phyloP scores from a whole-genome alignment of 2,113 vertebrate species.

The Butastur rufipennis region DNA sequence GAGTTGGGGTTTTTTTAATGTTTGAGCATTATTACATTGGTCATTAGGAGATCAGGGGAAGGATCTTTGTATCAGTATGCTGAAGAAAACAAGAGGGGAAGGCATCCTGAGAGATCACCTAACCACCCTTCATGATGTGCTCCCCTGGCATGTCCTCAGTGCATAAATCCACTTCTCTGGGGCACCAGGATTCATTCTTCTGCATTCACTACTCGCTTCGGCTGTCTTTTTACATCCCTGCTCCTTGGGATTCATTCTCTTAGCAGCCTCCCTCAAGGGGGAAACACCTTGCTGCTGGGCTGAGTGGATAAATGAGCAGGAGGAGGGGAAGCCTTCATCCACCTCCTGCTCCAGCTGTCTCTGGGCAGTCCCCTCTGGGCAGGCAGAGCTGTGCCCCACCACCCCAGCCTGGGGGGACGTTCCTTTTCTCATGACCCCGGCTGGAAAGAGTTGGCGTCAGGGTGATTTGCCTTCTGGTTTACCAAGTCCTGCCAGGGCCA shows the following conservation, averaged over 20 bases:
- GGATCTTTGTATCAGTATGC: background rate
- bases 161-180: background rate
- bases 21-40: background rate
- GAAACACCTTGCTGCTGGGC: background rate
- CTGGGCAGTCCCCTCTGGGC: background rate
- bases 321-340: background rate
- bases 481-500: background rate
- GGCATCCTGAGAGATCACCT: background rate
- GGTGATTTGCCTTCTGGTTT: background rate
- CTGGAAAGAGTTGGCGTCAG: background rate
- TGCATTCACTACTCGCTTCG: background rate
- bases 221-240: background rate
- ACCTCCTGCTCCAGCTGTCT: background rate
- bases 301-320: background rate
- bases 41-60: background rate
- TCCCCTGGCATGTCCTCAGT: background rate
- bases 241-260: background rate
- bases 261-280: background rate
- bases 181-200: background rate
- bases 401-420: background rate
- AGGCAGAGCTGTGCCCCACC: background rate
- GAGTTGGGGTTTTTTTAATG: background rate
- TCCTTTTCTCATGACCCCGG: background rate
- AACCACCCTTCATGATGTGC: background rate
- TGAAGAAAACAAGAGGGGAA: background rate